Evolutionary conservation across 2,113 vertebrate species (phyloP), one percentile per base, ranked within the genome.

Genomic region (Rhabdomys dilectus): DNA sequence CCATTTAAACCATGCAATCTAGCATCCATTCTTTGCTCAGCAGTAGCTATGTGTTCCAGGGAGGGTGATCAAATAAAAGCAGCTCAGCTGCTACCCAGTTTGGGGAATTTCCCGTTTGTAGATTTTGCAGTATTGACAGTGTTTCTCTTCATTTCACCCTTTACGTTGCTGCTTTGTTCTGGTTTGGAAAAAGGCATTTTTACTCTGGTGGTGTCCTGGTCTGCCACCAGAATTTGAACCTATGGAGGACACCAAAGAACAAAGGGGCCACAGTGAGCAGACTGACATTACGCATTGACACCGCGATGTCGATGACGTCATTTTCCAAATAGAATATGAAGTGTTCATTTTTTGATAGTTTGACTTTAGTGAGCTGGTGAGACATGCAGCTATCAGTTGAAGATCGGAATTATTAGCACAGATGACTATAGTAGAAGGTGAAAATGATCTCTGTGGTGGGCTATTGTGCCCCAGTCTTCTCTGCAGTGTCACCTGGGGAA

Each of bases 11-110:
- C 7, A 60, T 68, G 42, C 88, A 84, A 81, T 42, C 17, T 66
- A 84, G 51, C 34, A 48, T 48, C 78, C 72, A 36, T 70, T 89
- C 24, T 39, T 88, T 94, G 48, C 39, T 75, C 91, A 60, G 93
- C 64, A 72, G 31, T 93, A 42, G 31, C 31, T 31, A 42, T 75
- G 76, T 84, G 17, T 88, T 87, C 89, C 80, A 68, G 42, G 91
- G 75, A 93, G 21, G 9, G 29, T 42, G 29, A 88, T 64, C 26
- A 89, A 86, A 45, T 76, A 76, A 76, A 86, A 36, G 56, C 48
- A 70, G 78, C 51, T 94, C 77, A 51, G 60, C 70, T 58, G 36
- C 31, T 84, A 94, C 88, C 88, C 53, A 84, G 16, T 95, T 94
- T 82, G 45, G 39, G 56, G 51, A 72, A 62, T 88, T 88, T 92